Base-by-base conservation (phyloP, 2,888 invertebrate genomes). In the Callyntrura sp. region DNA sequence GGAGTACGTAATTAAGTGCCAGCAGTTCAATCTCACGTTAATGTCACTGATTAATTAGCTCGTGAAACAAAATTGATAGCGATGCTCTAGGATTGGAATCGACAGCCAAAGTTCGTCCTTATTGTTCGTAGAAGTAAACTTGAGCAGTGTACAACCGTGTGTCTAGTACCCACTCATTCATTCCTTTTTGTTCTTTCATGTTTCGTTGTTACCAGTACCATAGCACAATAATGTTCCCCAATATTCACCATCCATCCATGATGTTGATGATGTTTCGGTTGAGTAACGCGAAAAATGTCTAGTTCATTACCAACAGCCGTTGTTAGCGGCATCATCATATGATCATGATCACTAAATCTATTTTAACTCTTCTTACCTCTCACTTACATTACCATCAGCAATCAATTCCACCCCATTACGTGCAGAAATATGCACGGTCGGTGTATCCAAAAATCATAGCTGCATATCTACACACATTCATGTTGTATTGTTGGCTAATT, bases 241-340 rank as follows among this genome's bases (percentile, higher is more conserved):
- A n/a, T n/a, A 43, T 55, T 14, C 51, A 55, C 78, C 1, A 35
- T 28, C n/a, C n/a, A 70, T 9, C 12, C 5, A 62, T 62, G 17
- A 70, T n/a, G 68, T 17, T 43, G 68, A 45, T 73, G 68, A 68
- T 55, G 78, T 70, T 84, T 51, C 28, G 55, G 78, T 87, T 87
- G 87, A 87, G 87, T 55, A 81, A 81, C 25, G 12, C 14, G 14
- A 43, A 57, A 43, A 87, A 79, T 81, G 79, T 87, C 87, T 87
- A 87, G 87, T 87, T 87, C 87, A 87, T 87, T 87, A 87, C 87
- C 87, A 87, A 28, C 68, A 14, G 28, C n/a, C n/a, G n/a, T 28
- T 55, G 35, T 55, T 45, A 23, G 9, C 20, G 28, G 84, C 68
- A 70, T 20, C n/a, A n/a, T n/a, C 25, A 70, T 43, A 1, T 55